Evolutionary conservation across 2,797 vertebrate genomes (phyloP).

Genomic region (Chelmon rostratus): DNA sequence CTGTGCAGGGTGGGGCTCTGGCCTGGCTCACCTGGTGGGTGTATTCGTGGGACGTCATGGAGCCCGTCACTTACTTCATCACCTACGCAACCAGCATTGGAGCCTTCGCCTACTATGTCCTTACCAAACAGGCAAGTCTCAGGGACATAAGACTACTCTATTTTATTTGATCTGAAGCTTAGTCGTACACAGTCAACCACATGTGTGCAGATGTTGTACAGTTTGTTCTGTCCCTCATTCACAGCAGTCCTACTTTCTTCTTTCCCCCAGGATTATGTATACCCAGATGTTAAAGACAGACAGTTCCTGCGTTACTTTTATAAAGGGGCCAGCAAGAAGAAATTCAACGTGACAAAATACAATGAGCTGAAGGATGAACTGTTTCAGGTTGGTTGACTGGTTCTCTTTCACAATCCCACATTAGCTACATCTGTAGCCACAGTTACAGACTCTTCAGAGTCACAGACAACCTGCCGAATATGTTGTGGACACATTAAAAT

Average conservation of each 20-base stretch:
- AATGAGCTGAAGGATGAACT: constrained; percentile 92
- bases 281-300: constrained; percentile 87
- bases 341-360: constrained; percentile 90
- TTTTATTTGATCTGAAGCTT: too few species aligned
- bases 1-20: constrained; percentile 92
- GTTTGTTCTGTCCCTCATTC: background rate
- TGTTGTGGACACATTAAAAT: too few species aligned
- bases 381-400: constrained; percentile 84
- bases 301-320: constrained; percentile 94
- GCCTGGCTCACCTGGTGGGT: constrained; percentile 99
- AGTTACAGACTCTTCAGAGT: too few species aligned
- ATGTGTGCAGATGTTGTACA: too few species aligned
- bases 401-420: background rate
- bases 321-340: constrained; percentile 84
- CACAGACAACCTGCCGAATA: too few species aligned
- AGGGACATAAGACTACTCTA: background rate
- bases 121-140: constrained; percentile 90
- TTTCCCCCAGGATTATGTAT: constrained; percentile 90
- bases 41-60: constrained; percentile 98
- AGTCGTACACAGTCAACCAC: too few species aligned
- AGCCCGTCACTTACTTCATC: constrained; percentile 96
- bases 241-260: background rate
- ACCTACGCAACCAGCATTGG: constrained; percentile 93
- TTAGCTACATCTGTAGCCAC: too few species aligned
- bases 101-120: constrained; percentile 92